A percentile compares a stretch with the other conserved stretches of the same genome.
These are phyloP conservation scores for Portunus trituberculatus DNA, from an alignment of 1,140 invertebrate species.

Conservation along the genomic window DNA sequence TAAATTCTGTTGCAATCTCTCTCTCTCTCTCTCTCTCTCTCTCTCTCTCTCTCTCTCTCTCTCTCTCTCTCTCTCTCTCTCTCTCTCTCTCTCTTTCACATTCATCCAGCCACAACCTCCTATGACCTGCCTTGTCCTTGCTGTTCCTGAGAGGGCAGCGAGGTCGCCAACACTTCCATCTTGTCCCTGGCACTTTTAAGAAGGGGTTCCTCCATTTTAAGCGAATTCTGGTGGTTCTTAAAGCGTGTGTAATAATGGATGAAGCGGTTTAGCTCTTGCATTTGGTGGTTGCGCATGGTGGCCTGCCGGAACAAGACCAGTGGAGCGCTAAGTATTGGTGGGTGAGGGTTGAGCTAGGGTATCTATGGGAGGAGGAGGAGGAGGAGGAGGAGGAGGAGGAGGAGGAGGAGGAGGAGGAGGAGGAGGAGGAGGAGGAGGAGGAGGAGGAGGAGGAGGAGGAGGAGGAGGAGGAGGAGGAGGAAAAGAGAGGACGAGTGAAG, in stretches of 20 bases:
- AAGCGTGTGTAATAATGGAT: constrained; percentile 86
- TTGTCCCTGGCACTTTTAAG: constrained; percentile 84
- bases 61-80: no score
- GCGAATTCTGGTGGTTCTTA: constrained; percentile 86
- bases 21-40: no score
- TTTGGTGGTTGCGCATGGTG: constrained; percentile 83
- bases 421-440: background rate
- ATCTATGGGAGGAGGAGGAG: background rate
- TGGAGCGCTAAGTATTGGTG: background rate
- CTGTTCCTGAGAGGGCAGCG: constrained; percentile 73
- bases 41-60: constrained; percentile 2
- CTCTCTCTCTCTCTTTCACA: background rate
- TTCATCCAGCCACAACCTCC: background rate
- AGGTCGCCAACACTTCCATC: constrained; percentile 83
- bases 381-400: background rate
- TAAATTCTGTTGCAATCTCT: no score
- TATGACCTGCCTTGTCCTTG: constrained; percentile 64
- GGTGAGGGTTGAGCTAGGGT: background rate
- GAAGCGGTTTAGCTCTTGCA: constrained; percentile 85
- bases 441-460: background rate
- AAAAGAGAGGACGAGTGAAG: background rate
- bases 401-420: background rate
- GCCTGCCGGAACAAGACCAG: constrained; percentile 80
- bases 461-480: background rate
- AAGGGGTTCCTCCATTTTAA: constrained; percentile 85